Evolutionary conservation across 2,797 vertebrate species (phyloP).

Genomic region (Momotus momota): DNA sequence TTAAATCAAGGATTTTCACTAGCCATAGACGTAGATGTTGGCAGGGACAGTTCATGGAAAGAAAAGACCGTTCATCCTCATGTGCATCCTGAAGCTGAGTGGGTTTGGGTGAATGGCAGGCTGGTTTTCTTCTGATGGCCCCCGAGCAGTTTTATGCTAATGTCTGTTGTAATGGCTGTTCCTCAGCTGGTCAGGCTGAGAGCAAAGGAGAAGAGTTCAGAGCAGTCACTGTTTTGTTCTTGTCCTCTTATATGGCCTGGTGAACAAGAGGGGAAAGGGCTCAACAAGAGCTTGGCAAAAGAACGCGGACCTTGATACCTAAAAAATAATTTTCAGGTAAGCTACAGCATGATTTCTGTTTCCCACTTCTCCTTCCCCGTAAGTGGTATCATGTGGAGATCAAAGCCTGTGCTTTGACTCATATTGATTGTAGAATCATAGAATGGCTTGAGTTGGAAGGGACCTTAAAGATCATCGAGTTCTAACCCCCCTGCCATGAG

Average conservation of each 20-base stretch:
- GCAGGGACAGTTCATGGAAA: background rate
- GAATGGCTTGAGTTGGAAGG: no score
- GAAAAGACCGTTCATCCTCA: background rate
- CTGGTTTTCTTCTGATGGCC: background rate
- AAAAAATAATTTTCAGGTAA: slow-evolving; percentile 1
- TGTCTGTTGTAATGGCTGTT: background rate
- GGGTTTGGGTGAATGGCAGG: background rate
- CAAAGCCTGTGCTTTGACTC: background rate
- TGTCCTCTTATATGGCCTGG: background rate
- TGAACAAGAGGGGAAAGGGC: background rate
- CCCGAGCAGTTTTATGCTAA: background rate
- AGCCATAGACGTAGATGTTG: background rate
- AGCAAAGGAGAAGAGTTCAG: background rate
- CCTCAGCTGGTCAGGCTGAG: background rate
- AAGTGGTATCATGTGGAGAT: background rate
- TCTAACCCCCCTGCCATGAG: no score
- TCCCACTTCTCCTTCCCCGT: background rate
- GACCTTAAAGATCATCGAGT: no score
- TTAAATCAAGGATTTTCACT: slow-evolving; percentile 6
- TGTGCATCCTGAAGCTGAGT: background rate
- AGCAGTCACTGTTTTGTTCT: background rate
- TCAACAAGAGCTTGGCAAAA: background rate
- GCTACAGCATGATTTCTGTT: background rate
- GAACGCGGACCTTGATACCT: background rate
- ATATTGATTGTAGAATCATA: background rate